A percentile compares a stretch with the other conserved stretches of the same genome.
phyloP scores from a whole-genome alignment of 1,140 invertebrate species.

The Sipha flava region DNA sequence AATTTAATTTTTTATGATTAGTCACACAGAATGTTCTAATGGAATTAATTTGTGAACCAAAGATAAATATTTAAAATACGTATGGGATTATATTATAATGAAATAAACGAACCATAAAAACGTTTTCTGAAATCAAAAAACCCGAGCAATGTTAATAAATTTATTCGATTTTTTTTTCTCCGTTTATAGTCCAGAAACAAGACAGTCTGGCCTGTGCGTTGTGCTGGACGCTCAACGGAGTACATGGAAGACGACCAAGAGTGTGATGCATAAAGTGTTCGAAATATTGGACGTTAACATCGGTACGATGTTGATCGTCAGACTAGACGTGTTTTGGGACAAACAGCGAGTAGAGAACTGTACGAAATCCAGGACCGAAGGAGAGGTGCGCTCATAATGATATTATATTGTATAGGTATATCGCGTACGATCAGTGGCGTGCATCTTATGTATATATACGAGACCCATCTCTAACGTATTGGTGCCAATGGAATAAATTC shows the following conservation, averaged over 20 bases:
- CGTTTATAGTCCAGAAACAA: conserved; percentile 51
- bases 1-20: too few relatives aligned
- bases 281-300: conserved; percentile 48
- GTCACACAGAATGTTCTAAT: too few relatives aligned
- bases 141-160: neutral
- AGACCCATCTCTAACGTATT: too few relatives aligned
- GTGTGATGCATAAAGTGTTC: conserved; percentile 52
- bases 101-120: too few relatives aligned
- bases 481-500: too few relatives aligned
- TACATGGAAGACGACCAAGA: conserved; percentile 53
- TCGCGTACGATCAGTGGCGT: too few relatives aligned
- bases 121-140: too few relatives aligned
- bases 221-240: conserved; percentile 57
- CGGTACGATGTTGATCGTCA: conserved; percentile 53
- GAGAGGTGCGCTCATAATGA: conserved; percentile 50
- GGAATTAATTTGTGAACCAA: too few relatives aligned
- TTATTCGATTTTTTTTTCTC: conserved; percentile 44
- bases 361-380: conserved; percentile 54
- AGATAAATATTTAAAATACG: too few relatives aligned
- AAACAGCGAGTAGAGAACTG: conserved; percentile 62
- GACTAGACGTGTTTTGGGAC: conserved; percentile 65
- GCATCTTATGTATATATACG: too few relatives aligned
- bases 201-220: conserved; percentile 50
- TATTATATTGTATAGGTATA: too few relatives aligned
- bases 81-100: too few relatives aligned